Base-by-base conservation (phyloP, 2,113 vertebrate species). In the Mandrillus leucophaeus region DNA sequence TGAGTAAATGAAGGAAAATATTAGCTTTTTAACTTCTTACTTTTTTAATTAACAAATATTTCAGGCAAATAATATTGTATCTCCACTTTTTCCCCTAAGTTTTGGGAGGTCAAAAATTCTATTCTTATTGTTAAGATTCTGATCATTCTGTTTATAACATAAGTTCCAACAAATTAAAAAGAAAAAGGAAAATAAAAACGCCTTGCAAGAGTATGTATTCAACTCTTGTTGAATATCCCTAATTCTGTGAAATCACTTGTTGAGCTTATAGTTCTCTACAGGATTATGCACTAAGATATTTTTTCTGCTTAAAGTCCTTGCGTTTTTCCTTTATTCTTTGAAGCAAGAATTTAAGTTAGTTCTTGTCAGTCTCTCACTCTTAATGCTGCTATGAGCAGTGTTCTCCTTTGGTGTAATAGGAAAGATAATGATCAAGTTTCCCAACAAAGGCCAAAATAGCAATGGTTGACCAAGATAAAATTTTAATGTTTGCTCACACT, bases 381-480 rank as follows among this genome's bases (percentile, higher is more conserved):
- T 80, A 64, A 50, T 80, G 64, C 61, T 93, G 38, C 50, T 89
- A 30, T 59, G 35, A 84, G 32, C 32, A 17, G 43, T 32, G 81
- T 90, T 84, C 23, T 90, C 64, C 18, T n/a, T 72, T 94, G 38
- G 9, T 72, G 45, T 66, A 96, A 89, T 90, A 68, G 72, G 66
- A 81, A 66, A 55, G 35, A 66, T 85, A 95, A 82, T 95, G 72
- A 94, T 78, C 45, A 88, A 78, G 64, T 94, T 95, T 93, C 72
- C 32, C 73, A 95, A 96, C 64, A 94, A 96, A 93, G 79, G 50
- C 59, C 30, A 96, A 95, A 95, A 85, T 45, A 73, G 88, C 80
- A 87, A 48, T 35, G 16, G 40, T 43, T 92, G 52, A 97, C 83
- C 43, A 81, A 78, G 50, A 59, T 40, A 76, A 85, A 96, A 97